Base-by-base conservation (phyloP, 35 echinoderm and acorn worm genomes). In the Apostichopus parvimensis region DNA sequence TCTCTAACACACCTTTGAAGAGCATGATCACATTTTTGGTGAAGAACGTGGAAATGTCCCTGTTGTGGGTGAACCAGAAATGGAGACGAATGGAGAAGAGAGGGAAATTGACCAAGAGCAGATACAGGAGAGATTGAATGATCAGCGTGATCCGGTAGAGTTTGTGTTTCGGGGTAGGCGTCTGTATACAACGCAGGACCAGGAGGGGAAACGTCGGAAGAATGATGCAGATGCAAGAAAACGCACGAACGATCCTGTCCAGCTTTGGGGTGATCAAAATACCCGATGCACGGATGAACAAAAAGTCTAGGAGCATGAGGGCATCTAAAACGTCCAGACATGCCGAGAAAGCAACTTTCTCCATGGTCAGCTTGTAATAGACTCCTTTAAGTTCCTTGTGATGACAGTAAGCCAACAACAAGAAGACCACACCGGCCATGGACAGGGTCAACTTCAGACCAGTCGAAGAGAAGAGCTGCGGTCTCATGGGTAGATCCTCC, bases 21-120 rank as follows among this genome's bases (percentile, higher is more conserved):
- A 97, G 60, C 95, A 97, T 97, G 64, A 97, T 82, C 10, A 97
- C 60, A 21, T 97, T 97, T 76, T 97, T 97, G 9, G 95, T 97
- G 65, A 97, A 92, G 57, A 97, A 97, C 3, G 94, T 94, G 14
- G 93, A 94, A 18, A 94, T 87, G 75, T 91, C 79, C 64, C 92
- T 83, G 6, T 94, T 93, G 21, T 83, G 54, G 8, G 86, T 91
- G 4, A 94, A 73, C 95, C 95, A 97, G 53, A 97, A 84, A 53
- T 97, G 87, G 77, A 94, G 94, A 21, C 95, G 73, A 79, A 97
- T 92, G 18, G 95, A 94, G 54, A 97, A 97, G 86, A 94, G 88
- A 7, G 95, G 95, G n/a, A 97, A 80, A 59, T 97, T 94, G 15
- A 97, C 91, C 21, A 97, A 86, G 4, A 94, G 60, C 8, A 97